Base-by-base conservation (phyloP, 2,888 invertebrate genomes). In the Drosophila fungiperda region DNA sequence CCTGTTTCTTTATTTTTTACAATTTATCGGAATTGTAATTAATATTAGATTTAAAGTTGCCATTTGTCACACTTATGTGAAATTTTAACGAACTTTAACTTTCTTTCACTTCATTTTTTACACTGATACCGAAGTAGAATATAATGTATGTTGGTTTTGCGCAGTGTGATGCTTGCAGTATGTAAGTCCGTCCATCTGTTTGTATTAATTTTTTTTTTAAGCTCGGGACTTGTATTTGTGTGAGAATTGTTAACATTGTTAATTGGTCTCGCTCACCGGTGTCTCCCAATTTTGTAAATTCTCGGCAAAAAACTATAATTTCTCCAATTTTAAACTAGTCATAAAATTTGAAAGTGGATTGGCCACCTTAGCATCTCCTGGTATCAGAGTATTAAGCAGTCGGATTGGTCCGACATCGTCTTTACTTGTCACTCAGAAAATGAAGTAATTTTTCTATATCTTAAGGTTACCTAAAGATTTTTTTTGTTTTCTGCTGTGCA, bases 61-160 rank as follows among this genome's bases (percentile, higher is more conserved):
- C 83, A 76, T 85, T 83, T 80, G 84, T 84, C 87, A 72, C 78
- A 78, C 77, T 83, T 74, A 85, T 69, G 66, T 76, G 75, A 70
- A 71, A 80, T 86, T 15, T 23, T 15, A 23, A 23, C 23, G 45
- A 45, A 15, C 45, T 45, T 45, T 45, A 42, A 42, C 20, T 20
- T 42, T 42, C 20, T 42, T 45, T 45, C 45, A 45, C 20, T 23
- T 17, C 26, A 17, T 49, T 26, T 26, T 49, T 26, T 26, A 49
- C 49, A 17, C 17, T 49, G 49, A 49, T 49, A 49, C 26, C 26
- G 26, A 26, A 26, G 26, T 26, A 17, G 17, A 26, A 9, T 26
- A 9, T 23, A 3, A 9, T n/a, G 9, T 40, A 15, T 8, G 15
- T 45, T 23, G 15, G 20, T 8, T 45, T 8, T 45, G 45, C 8